These are phyloP conservation scores for Oryzias curvinotus DNA, from an alignment of 2,113 vertebrate species.

Conservation along the genomic window DNA sequence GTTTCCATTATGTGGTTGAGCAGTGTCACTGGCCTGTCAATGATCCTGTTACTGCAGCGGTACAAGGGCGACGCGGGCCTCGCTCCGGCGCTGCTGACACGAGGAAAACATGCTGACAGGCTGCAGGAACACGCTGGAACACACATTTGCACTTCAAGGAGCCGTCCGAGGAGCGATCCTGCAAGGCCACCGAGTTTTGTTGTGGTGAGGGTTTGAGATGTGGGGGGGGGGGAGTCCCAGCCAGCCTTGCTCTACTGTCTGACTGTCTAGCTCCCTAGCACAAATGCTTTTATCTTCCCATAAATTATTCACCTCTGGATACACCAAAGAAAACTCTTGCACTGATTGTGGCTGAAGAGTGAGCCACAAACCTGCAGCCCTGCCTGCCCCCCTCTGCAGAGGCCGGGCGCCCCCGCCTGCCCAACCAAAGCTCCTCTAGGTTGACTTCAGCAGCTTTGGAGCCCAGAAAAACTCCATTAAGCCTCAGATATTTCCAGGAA, in stretches of 20 bases:
- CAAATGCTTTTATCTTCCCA: conserved; percentile 79
- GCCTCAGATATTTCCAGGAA: neutral
- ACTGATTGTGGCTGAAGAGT: conserved; percentile 77
- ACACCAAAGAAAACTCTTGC: conserved; percentile 80
- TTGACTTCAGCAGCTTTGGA: neutral
- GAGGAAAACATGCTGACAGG: conserved; percentile 92
- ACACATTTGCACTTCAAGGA: conserved; percentile 91
- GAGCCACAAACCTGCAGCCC: conserved; percentile 62
- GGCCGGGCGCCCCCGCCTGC: conserved; percentile 26
- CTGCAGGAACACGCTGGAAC: conserved; percentile 90
- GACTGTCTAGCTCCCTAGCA: conserved; percentile 73
- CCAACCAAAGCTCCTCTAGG: conserved; percentile 5
- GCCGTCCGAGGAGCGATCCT: conserved; percentile 75
- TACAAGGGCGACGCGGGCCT: conserved; percentile 82
- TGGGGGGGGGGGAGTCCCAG: conserved; percentile 47
- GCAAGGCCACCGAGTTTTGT: conserved; percentile 70
- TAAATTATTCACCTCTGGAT: conserved; percentile 83
- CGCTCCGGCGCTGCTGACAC: conserved; percentile 94
- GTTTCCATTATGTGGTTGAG: conserved; percentile 97
- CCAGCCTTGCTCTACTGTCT: conserved; percentile 62
- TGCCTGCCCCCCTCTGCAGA: conserved; percentile 20
- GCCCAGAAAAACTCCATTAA: neutral
- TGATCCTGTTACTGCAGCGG: conserved; percentile 90
- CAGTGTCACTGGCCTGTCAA: conserved; percentile 97
- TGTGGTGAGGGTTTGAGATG: conserved; percentile 29